A percentile compares a stretch with the other conserved stretches of the same genome.
phyloP scores from a whole-genome alignment of 2,888 invertebrate genomes.

The Lasiommata megera region DNA sequence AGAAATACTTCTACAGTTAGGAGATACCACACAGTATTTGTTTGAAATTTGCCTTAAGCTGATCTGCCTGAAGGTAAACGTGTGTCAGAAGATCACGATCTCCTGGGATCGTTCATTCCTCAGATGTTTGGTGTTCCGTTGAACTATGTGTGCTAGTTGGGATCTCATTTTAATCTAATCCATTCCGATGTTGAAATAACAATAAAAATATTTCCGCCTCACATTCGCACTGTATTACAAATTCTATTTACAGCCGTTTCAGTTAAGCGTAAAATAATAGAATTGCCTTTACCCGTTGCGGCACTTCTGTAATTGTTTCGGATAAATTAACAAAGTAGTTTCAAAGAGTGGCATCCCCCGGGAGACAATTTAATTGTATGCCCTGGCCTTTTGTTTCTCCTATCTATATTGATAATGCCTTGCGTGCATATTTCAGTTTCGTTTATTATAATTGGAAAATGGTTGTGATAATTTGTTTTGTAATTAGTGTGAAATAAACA shows the following conservation, averaged over 20 bases:
- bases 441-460: constrained; percentile 28
- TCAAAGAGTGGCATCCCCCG: constrained; percentile 66
- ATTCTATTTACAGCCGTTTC: constrained; percentile 41
- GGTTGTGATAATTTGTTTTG: constrained; percentile 5
- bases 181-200: constrained; percentile 1
- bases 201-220: constrained; percentile 8
- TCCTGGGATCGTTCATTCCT: too few species aligned
- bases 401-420: constrained; percentile 57
- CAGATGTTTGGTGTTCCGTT: too few species aligned
- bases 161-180: too few species aligned
- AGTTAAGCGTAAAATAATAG: constrained; percentile 61
- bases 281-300: constrained; percentile 55
- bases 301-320: constrained; percentile 74
- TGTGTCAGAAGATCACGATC: too few species aligned
- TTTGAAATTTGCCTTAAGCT: too few species aligned
- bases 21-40: too few species aligned
- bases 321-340: constrained; percentile 77
- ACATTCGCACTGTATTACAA: constrained; percentile 9
- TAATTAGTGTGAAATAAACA: not conserved
- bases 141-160: too few species aligned
- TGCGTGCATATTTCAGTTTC: constrained; percentile 39
- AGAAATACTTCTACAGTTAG: too few species aligned
- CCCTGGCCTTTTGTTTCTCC: constrained; percentile 53
- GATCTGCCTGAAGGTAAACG: too few species aligned
- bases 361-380: constrained; percentile 66